Percentiles rank a stretch among this genome's conserved stretches.
Evolutionary conservation across 1,140 invertebrate species (phyloP).

Genomic region (Drosophila micromelanica): DNA sequence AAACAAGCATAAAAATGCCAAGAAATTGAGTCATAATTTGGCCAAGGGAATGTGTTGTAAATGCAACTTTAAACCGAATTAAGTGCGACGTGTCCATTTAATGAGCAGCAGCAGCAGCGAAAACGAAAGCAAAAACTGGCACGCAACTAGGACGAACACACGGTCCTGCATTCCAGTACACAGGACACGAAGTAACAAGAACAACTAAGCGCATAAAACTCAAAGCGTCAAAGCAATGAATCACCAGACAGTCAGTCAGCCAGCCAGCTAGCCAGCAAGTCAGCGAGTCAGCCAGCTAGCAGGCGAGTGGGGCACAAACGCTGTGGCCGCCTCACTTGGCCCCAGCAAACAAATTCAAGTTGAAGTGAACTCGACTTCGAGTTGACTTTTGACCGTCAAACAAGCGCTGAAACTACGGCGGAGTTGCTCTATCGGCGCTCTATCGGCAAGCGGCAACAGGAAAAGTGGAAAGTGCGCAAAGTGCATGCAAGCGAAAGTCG

Average conservation of each 20-base stretch:
- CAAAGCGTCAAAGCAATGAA: slow-evolving; percentile 81
- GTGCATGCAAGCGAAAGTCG: slow-evolving; percentile 80
- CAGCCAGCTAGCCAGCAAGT: not conserved
- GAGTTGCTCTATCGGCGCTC: slow-evolving; percentile 28
- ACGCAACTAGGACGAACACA: slow-evolving; percentile 49
- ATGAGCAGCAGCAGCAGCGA: slow-evolving; percentile 43
- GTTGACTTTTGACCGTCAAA: slow-evolving; percentile 83
- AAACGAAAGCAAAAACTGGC: slow-evolving; percentile 65
- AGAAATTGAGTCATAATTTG: slow-evolving; percentile 77
- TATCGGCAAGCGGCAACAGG: slow-evolving; percentile 22
- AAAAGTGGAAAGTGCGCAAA: slow-evolving; percentile 76
- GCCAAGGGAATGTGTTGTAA: slow-evolving; percentile 23
- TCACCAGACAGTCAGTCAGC: slow-evolving; percentile 45
- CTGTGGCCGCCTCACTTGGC: slow-evolving; percentile 46
- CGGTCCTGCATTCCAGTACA: not conserved
- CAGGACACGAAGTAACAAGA: slow-evolving; percentile 17
- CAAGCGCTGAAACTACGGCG: slow-evolving; percentile 45
- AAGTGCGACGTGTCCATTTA: slow-evolving; percentile 38
- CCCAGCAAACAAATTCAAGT: slow-evolving; percentile 79
- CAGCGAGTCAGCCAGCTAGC: slow-evolving; percentile 21
- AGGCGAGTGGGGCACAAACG: slow-evolving; percentile 3
- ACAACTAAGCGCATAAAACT: slow-evolving; percentile 74
- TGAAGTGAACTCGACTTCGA: slow-evolving; percentile 82
- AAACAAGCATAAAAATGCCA: slow-evolving; percentile 75
- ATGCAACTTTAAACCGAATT: slow-evolving; percentile 50